phyloP scores from a whole-genome alignment of 2,888 invertebrate genomes.

The Heterodera filipjevi region DNA sequence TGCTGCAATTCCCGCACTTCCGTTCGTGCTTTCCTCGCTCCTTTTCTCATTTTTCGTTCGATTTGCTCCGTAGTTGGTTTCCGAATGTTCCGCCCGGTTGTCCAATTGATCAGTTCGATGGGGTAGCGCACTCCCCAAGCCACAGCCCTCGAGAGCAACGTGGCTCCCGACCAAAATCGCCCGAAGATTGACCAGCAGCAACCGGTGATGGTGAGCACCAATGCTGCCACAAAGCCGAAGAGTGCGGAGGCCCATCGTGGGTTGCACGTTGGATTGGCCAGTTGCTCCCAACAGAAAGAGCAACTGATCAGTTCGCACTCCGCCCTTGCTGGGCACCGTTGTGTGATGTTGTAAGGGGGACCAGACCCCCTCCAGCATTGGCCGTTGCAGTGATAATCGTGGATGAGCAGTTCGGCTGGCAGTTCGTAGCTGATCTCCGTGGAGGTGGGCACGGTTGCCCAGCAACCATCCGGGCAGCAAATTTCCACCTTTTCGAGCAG shows the following conservation, averaged over 20 bases:
- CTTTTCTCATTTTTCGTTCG: background rate
- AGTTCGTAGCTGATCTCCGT: slow-evolving; percentile 11
- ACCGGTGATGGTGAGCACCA: background rate
- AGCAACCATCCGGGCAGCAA: slow-evolving; percentile 3
- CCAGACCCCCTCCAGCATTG: background rate
- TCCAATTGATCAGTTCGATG: background rate
- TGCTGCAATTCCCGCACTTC: no score
- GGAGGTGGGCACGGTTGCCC: no score
- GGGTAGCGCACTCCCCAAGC: background rate
- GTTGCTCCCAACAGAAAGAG: no score
- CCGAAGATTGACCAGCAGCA: background rate
- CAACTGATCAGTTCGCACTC: slow-evolving; percentile 5
- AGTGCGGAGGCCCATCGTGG: slow-evolving; percentile 9
- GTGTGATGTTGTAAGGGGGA: background rate
- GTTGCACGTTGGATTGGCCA: slow-evolving; percentile 6
- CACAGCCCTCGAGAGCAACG: no score
- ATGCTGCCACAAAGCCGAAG: background rate
- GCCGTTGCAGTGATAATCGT: slow-evolving; percentile 11
- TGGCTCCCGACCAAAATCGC: background rate
- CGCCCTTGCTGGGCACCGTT: background rate
- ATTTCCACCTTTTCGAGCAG: background rate
- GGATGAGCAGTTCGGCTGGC: background rate
- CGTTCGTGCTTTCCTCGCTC: no score
- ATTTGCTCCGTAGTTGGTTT: background rate
- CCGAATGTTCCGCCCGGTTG: background rate